A percentile compares a stretch with the other conserved stretches of the same genome.
Conservation (phyloP, 2,797 vertebrate genomes). For the Enoplosus armatus region DNA sequence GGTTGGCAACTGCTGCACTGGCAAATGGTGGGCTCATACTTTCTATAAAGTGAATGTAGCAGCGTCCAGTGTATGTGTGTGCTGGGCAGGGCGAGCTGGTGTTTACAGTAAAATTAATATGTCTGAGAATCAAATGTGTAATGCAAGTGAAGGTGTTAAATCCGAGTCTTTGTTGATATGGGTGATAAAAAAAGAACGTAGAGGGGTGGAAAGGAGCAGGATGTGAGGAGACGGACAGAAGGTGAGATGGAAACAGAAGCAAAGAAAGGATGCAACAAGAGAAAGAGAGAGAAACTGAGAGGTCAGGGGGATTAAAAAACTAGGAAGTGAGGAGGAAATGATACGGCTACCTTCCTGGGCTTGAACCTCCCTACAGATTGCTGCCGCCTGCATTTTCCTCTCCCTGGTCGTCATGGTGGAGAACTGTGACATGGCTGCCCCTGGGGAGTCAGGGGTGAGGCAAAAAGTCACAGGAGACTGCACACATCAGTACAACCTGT, state of each 20-base stretch:
- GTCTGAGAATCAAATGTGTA: slow-evolving; percentile 15
- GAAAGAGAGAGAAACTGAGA: slow-evolving; percentile 14
- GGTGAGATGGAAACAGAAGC: not conserved
- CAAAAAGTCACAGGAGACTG: slow-evolving; percentile 52
- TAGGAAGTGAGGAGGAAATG: slow-evolving; percentile 45
- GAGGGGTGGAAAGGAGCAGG: not conserved
- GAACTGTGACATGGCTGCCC: slow-evolving; percentile 91
- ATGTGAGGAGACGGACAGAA: not conserved
- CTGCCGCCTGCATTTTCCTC: slow-evolving; percentile 92
- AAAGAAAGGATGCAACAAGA: slow-evolving; percentile 26
- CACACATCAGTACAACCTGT: slow-evolving; percentile 57
- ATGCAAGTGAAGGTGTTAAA: slow-evolving; percentile 21
- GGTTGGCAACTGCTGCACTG: slow-evolving; percentile 71
- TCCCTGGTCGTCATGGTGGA: slow-evolving; percentile 90
- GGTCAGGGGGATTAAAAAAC: slow-evolving; percentile 27
- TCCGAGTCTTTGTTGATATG: not conserved
- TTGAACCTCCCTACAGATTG: slow-evolving; percentile 94
- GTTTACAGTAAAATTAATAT: slow-evolving; percentile 27
- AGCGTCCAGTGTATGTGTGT: not conserved
- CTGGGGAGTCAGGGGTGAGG: slow-evolving; percentile 62
- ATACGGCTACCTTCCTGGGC: slow-evolving; percentile 86
- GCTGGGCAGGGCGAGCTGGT: not conserved
- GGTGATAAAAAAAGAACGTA: not conserved
- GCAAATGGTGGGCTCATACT: slow-evolving; percentile 16
- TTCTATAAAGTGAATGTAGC: slow-evolving; percentile 21